Evolutionary conservation across 2,888 invertebrate species (phyloP).

Genomic region (Sepioteuthis lessoniana): DNA sequence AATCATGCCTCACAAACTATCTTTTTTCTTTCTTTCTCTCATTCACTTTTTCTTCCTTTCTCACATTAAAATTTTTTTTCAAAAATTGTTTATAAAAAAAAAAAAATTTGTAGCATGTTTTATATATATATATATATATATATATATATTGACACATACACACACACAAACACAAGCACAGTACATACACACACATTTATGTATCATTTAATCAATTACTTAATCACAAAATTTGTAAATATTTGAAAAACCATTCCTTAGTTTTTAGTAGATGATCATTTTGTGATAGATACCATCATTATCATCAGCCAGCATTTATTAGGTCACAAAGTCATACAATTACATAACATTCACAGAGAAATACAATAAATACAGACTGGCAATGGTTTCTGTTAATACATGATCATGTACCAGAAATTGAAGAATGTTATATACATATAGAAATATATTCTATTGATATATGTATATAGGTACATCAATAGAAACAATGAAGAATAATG

Average conservation of each 20-base stretch:
- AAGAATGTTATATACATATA: conserved; percentile 6
- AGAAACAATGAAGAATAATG: conserved; percentile 20
- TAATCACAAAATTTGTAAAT: neutral
- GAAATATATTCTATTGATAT: neutral
- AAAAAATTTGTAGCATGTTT: too few relatives aligned
- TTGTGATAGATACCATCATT: neutral
- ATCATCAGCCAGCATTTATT: neutral
- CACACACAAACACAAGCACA: neutral
- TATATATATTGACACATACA: too few relatives aligned
- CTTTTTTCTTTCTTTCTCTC: neutral
- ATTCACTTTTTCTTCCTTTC: neutral
- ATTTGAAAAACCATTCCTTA: conserved; percentile 3
- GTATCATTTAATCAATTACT: neutral
- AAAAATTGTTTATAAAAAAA: neutral
- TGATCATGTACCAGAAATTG: neutral
- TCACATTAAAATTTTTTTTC: neutral
- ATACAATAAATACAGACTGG: neutral
- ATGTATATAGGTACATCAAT: neutral
- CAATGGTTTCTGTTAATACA: neutral
- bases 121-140: too few relatives aligned
- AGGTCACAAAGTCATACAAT: neutral
- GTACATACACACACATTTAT: neutral
- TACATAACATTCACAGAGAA: neutral
- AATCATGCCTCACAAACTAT: neutral
- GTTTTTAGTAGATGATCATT: conserved; percentile 14